Conservation (phyloP, 1,140 invertebrate genomes). For the Orius insidiosus region DNA sequence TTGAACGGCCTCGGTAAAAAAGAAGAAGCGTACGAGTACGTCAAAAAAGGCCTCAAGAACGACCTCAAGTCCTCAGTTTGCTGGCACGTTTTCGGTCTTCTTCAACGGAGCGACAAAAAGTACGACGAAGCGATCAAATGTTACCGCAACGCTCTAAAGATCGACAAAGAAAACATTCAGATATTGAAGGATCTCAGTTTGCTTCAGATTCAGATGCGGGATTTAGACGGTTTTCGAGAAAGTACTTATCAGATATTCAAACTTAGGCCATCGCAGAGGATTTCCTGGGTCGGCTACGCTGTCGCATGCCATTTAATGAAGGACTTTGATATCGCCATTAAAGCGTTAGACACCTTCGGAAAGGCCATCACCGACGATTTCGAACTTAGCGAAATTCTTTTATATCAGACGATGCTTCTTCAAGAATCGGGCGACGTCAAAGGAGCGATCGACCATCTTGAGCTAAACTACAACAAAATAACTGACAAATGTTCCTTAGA, state of each 20-base stretch:
- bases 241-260: slow-evolving; percentile 21
- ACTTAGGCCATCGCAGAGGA: slow-evolving; percentile 65
- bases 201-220: slow-evolving; percentile 97
- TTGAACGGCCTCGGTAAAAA: slow-evolving; percentile 92
- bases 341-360: slow-evolving; percentile 86
- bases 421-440: slow-evolving; percentile 65
- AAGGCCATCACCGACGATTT: slow-evolving; percentile 76
- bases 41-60: slow-evolving; percentile 81
- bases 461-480: slow-evolving; percentile 73
- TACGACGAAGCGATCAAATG: slow-evolving; percentile 99
- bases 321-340: slow-evolving; percentile 91
- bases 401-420: slow-evolving; percentile 94
- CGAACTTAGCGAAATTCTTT: slow-evolving; percentile 87
- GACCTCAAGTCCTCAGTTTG: slow-evolving; percentile 97
- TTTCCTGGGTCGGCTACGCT: slow-evolving; percentile 76
- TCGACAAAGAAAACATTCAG: slow-evolving; percentile 97
- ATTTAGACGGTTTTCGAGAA: slow-evolving; percentile 93
- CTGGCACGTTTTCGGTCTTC: slow-evolving; percentile 97
- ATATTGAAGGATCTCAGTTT: slow-evolving; percentile 92
- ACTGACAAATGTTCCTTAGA: slow-evolving; percentile 82
- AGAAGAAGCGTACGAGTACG: slow-evolving; percentile 97
- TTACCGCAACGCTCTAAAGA: slow-evolving; percentile 95
- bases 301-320: slow-evolving; percentile 94
- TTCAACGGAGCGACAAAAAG: slow-evolving; percentile 93
- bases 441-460: slow-evolving; percentile 73